Evolutionary conservation across 2,113 vertebrate genomes (phyloP), one percentile per base, ranked within the genome.

Genomic region (Marmota flaviventris): DNA sequence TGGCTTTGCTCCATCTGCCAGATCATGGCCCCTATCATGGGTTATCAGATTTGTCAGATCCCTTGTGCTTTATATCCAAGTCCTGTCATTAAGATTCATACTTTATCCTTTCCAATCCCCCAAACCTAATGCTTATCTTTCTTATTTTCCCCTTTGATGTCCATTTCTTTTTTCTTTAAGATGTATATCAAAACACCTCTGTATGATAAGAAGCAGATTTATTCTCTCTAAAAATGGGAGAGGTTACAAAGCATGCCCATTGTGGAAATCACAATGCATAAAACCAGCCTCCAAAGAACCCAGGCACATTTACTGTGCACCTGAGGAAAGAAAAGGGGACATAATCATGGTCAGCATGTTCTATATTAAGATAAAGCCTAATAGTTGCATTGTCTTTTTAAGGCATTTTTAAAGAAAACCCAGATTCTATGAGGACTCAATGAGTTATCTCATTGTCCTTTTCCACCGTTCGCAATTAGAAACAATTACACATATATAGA

Each of bases 81-180:
- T 48, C 27, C 5, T 37, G 51, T 67, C 58, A 67, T 20, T 72
- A 61, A 63, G 5, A 65, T 67, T 6, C 39, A 17, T 20, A 58
- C n/a, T 91, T 27, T 70, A 65, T 24, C 24, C 32, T 51, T 6
- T 25, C 37, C n/a, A 77, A 27, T 11, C 51, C 7, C 13, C 29
- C 22, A 39, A 85, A 22, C 18, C 53, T 42, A 8, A 32, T 4
- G 14, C 4, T 73, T 34, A 6, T 73, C 56, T 78, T 22, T 39
- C n/a, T 87, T 84, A 53, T 85, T 91, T 75, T 24, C 13, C 14
- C 12, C 22, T 89, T 70, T 14, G 2, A 93, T 48, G 37, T 75
- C 61, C 61, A 79, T 84, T 86, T 84, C 70, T 56, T 89, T 87
- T 85, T 53, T 45, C 51, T 96, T 95, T 77, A 70, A 70, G 27